A percentile compares a stretch with the other conserved stretches of the same genome.
These are phyloP conservation scores for Drosophila vallismaia DNA, from an alignment of 2,888 invertebrate species.

Conservation along the genomic window DNA sequence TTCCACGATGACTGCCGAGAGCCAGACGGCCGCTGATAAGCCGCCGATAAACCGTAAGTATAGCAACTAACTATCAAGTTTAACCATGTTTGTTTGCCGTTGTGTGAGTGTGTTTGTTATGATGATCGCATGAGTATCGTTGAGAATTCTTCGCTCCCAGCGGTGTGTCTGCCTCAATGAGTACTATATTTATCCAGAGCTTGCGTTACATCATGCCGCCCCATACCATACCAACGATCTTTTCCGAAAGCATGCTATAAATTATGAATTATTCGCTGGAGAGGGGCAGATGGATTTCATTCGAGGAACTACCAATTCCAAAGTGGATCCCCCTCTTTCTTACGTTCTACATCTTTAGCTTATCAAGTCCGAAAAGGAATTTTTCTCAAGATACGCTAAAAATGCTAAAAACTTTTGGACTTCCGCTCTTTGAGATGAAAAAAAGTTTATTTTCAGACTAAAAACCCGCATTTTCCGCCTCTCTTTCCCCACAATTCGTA, in stretches of 20 bases:
- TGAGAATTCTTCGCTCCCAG: slow-evolving; percentile 12
- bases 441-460: slow-evolving; percentile 5
- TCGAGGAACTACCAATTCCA: too few relatives aligned
- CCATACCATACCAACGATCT: slow-evolving; percentile 34
- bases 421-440: slow-evolving; percentile 7
- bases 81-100: background rate
- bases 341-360: background rate
- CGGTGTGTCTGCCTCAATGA: slow-evolving; percentile 17
- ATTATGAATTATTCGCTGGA: slow-evolving; percentile 11
- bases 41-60: slow-evolving; percentile 21
- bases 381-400: background rate
- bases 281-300: background rate
- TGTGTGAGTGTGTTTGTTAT: background rate
- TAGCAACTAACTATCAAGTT: slow-evolving; percentile 6
- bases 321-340: background rate
- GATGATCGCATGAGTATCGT: slow-evolving; percentile 27
- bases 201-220: slow-evolving; percentile 65
- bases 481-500: background rate
- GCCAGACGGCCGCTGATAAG: slow-evolving; percentile 29
- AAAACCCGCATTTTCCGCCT: background rate
- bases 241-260: slow-evolving; percentile 6
- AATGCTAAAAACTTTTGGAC: background rate
- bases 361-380: slow-evolving; percentile 2
- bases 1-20: slow-evolving; percentile 23
- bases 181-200: slow-evolving; percentile 68